Percentiles rank a stretch among this genome's conserved stretches.
Conservation (phyloP, 2,797 vertebrate genomes). For the Cichlasoma orientale region DNA sequence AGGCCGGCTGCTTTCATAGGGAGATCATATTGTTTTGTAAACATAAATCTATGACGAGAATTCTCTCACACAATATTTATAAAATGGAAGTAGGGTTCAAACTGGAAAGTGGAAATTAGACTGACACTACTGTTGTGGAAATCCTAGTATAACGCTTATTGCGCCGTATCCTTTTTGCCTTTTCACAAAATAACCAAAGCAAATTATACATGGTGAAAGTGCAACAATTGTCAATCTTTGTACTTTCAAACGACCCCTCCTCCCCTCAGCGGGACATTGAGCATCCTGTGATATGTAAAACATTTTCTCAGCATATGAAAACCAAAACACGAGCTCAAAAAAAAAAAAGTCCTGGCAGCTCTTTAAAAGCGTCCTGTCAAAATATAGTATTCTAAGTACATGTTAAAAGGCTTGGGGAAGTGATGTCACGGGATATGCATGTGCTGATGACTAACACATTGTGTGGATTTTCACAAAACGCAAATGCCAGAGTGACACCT, state of each 20-base stretch:
- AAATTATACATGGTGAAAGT: slow-evolving; percentile 29
- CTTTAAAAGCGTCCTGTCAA: slow-evolving; percentile 72
- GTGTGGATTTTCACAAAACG: slow-evolving; percentile 56
- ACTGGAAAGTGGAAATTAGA: not conserved
- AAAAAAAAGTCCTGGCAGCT: slow-evolving; percentile 52
- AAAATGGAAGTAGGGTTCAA: not conserved
- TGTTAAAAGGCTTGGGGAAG: slow-evolving; percentile 63
- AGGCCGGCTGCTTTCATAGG: not conserved
- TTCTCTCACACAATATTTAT: not conserved
- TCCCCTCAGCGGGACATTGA: slow-evolving; percentile 29
- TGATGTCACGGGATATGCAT: slow-evolving; percentile 76
- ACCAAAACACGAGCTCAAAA: slow-evolving; percentile 59
- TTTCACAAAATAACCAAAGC: slow-evolving; percentile 20
- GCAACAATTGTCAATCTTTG: slow-evolving; percentile 32
- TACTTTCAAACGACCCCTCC: slow-evolving; percentile 30
- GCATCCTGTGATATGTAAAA: slow-evolving; percentile 69
- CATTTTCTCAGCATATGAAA: slow-evolving; percentile 62
- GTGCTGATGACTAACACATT: slow-evolving; percentile 75
- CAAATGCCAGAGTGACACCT: slow-evolving; percentile 54
- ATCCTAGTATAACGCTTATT: not conserved
- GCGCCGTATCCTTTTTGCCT: not conserved
- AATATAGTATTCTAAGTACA: slow-evolving; percentile 61
- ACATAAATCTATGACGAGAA: not conserved
- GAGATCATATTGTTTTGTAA: slow-evolving; percentile 7
- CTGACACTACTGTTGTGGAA: not conserved